Base-by-base conservation (phyloP, 2,888 invertebrate genomes). In the Scrobipalpa atriplicella region DNA sequence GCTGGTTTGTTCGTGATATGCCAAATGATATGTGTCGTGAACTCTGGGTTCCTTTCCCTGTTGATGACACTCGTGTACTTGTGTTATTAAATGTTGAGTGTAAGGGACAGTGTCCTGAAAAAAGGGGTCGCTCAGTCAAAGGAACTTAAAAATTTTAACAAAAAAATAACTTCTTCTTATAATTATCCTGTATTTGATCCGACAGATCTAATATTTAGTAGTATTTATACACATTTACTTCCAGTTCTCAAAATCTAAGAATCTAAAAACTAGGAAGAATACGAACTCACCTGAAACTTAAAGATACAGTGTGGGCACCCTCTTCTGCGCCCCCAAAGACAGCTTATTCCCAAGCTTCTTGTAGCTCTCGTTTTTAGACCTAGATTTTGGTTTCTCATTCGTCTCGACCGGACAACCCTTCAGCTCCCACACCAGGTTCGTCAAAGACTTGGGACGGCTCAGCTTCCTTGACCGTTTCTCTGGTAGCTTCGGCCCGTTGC, bases 371-470 rank as follows among this genome's bases (percentile, higher is more conserved):
- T 90, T 90, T 85, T 93, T 93, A 79, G 86, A 80, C 70, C 90
- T 93, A 83, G 84, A 79, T 86, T 92, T 93, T 80, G 92, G 89
- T 83, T 92, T 93, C 71, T 93, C 92, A 67, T 78, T 81, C 72
- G 86, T 71, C 71, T 90, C 90, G 43, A 86, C 86, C 10, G 92
- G 92, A 78, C 91, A 92, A 0, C 92, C 93, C 71, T 92, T 91
- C 72, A 95, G 81, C 83, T 97, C 97, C 97, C 97, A 97, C 71
- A 97, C 97, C 78, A 98, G 94, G 90, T 97, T 97, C 70, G 97
- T 97, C 80, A 98, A 91, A 69, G 97, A 97, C 75, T 97, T 95
- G 65, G 97, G 97, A 81, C 97, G 94, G 77, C 96, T 96, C 69
- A 98, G 86, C 78, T 96, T 96, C 75, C 97, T 94, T 65, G 96